Percentiles rank a stretch among this genome's conserved stretches.
phyloP scores from a whole-genome alignment of 2,797 vertebrate species.

The Sebastes taczanowskii region DNA sequence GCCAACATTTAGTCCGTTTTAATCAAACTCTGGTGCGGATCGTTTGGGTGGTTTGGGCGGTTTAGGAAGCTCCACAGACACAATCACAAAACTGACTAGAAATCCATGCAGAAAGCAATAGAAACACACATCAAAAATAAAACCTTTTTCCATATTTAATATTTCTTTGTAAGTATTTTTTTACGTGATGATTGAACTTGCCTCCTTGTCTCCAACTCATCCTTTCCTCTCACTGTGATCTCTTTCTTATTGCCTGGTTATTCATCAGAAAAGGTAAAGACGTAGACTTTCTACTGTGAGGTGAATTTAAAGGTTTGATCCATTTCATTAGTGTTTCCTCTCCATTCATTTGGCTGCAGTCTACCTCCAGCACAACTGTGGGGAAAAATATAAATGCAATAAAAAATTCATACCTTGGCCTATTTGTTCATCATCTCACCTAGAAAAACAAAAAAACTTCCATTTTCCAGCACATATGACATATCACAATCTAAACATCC shows the following conservation, averaged over 20 bases:
- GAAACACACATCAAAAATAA: neutral
- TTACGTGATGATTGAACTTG: neutral
- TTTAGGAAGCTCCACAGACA: too few relatives aligned
- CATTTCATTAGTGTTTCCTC: neutral
- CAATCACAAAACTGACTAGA: neutral
- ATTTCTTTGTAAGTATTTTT: neutral
- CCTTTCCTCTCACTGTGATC: too few relatives aligned
- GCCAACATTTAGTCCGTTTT: too few relatives aligned
- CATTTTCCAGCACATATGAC: neutral
- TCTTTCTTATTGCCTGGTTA: neutral
- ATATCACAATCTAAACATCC: neutral
- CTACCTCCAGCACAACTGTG: neutral
- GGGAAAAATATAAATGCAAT: constrained; percentile 6
- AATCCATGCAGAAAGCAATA: neutral
- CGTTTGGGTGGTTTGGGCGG: too few relatives aligned
- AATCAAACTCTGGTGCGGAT: too few relatives aligned
- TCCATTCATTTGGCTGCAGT: neutral
- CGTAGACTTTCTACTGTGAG: neutral
- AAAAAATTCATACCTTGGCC: constrained; percentile 53
- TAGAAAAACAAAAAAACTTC: neutral
- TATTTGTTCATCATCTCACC: constrained; percentile 35
- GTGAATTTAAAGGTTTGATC: neutral
- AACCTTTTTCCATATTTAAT: neutral
- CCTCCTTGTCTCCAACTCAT: too few relatives aligned
- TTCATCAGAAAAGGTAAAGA: neutral